phyloP scores from a whole-genome alignment of 2,113 vertebrate genomes.

The Danionella cerebrum region DNA sequence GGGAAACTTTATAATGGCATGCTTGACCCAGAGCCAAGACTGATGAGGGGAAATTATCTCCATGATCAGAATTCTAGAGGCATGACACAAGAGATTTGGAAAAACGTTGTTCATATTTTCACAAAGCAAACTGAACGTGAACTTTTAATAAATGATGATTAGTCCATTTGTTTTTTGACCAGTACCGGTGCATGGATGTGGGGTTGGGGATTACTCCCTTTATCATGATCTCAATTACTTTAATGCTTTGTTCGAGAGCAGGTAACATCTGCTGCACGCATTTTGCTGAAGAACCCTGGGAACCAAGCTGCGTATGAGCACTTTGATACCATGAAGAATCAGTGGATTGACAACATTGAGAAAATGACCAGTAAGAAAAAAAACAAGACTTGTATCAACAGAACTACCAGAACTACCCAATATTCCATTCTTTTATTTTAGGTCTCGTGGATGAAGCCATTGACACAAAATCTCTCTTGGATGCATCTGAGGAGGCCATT shows the following conservation, averaged over 20 bases:
- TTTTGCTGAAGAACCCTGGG: conserved; percentile 90
- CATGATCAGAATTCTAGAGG: background rate
- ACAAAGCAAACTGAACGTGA: no score
- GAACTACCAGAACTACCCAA: background rate
- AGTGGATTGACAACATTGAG: conserved; percentile 97
- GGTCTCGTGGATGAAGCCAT: conserved; percentile 96
- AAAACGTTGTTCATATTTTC: no score
- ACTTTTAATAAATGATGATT: no score
- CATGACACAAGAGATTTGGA: background rate
- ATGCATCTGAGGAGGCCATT: conserved; percentile 96
- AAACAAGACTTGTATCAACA: background rate
- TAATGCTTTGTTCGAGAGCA: conserved; percentile 33
- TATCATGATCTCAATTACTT: no score
- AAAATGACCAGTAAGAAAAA: conserved; percentile 83
- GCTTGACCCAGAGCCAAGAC: no score
- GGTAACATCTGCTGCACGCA: conserved; percentile 92
- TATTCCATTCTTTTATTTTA: conserved; percentile 36
- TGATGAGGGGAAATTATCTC: background rate
- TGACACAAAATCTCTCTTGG: conserved; percentile 91
- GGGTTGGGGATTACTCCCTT: no score
- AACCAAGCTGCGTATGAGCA: conserved; percentile 96
- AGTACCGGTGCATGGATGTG: no score
- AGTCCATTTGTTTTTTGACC: no score
- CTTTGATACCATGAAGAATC: conserved; percentile 99
- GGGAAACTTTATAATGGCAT: background rate